Conservation (phyloP, 1,140 invertebrate species). For the Cherax destructor region DNA sequence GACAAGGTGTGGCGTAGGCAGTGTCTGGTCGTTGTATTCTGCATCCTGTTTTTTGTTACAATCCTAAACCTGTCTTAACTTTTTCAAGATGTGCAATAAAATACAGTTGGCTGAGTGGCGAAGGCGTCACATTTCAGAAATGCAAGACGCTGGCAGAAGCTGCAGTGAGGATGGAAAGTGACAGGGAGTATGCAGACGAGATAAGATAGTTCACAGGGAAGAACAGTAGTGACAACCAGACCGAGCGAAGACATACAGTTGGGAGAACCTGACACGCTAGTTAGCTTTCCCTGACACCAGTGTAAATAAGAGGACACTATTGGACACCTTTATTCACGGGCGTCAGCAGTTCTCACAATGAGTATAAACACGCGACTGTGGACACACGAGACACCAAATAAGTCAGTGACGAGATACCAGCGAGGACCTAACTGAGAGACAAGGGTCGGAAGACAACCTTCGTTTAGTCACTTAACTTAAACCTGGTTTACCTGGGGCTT, state of each 20-base stretch:
- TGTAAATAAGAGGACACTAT: neutral
- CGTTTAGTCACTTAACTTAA: no score
- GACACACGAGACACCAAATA: no score
- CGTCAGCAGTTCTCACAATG: neutral
- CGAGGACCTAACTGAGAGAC: no score
- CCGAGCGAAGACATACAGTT: neutral
- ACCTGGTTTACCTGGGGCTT: no score
- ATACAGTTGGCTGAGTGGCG: neutral
- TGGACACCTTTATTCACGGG: neutral
- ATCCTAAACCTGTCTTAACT: neutral
- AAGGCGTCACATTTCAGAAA: neutral
- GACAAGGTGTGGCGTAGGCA: neutral
- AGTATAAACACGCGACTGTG: constrained; percentile 1
- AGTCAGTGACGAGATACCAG: no score
- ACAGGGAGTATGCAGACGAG: neutral
- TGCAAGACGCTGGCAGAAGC: neutral
- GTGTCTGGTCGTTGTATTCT: neutral
- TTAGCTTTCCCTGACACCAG: neutral
- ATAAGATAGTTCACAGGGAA: neutral
- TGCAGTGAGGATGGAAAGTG: neutral
- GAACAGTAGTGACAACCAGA: neutral
- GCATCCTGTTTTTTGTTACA: neutral
- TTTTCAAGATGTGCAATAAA: neutral
- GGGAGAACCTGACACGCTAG: neutral
- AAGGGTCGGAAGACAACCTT: no score